Evolutionary conservation across 2,888 invertebrate genomes (phyloP), one percentile per base, ranked within the genome.

Genomic region (Lutraria lutraria): DNA sequence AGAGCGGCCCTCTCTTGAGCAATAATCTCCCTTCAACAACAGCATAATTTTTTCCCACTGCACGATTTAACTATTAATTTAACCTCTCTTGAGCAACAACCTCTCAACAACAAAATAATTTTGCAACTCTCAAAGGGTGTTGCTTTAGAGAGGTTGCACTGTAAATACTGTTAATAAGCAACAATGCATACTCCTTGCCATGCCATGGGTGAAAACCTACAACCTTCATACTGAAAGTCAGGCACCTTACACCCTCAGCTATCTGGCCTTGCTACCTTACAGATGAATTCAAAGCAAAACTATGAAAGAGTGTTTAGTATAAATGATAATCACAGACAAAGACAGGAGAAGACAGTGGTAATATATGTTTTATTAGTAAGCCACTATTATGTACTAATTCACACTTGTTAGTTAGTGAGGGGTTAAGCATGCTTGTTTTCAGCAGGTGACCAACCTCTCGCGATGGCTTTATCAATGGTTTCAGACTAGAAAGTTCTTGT

Each of bases 381-480:
- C 63, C n/a, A 25, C 63, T 68, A 68, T n/a, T n/a, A 68, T 43
- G 10, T n/a, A 25, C 25, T 25, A n/a, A n/a, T n/a, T 68, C 63
- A 68, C 63, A 8, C 63, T 25, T 25, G 63, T 68, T 25, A 68
- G 76, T 76, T 31, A 31, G 34, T 34, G 34, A n/a, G 56, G 25
- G 29, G 31, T 34, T 76, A 76, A 76, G 76, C 76, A 76, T 76
- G 76, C 76, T 76, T 76, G 76, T 76, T 76, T 63, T 83, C 31
- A 52, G 81, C 86, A 52, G 52, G 31, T 56, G 82, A 91, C 91
- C 43, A 82, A 92, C 92, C 92, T 92, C 92, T 87, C 92, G 81
- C 16, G 90, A 90, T 43, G 89, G 90, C 86, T 92, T 92, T 89
- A 88, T 92, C 87, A 90, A 83, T 68, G 92, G 92, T 88, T 88